Evolutionary conservation across 1,140 invertebrate genomes (phyloP).

Genomic region (Pseudomyrmex concolor): DNA sequence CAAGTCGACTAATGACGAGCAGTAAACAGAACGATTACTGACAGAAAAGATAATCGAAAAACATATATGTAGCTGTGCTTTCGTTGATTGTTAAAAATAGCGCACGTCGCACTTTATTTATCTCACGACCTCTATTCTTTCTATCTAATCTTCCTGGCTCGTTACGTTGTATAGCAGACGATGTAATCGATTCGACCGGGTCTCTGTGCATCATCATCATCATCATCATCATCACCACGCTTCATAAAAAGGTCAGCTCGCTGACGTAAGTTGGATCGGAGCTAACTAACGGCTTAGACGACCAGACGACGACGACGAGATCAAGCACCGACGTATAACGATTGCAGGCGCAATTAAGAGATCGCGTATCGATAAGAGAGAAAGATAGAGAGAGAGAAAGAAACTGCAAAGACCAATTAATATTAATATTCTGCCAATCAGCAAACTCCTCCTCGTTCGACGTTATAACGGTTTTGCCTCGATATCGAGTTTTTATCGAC

Average conservation of each 20-base stretch:
- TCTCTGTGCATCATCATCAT: conserved; percentile 36
- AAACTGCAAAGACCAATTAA: conserved; percentile 25
- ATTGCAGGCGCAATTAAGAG: conserved; percentile 41
- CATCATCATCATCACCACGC: conserved; percentile 27
- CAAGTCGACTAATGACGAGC: neutral
- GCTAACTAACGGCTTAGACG: conserved; percentile 41
- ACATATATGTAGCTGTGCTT: too few species aligned
- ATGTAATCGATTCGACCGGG: conserved; percentile 35
- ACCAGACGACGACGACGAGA: neutral
- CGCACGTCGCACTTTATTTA: neutral
- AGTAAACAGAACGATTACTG: neutral
- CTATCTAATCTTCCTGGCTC: conserved; percentile 39
- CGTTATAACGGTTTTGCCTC: conserved; percentile 5
- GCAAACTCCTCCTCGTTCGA: neutral
- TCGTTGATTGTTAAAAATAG: conserved; percentile 2
- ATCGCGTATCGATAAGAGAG: conserved; percentile 34
- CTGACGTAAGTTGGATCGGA: conserved; percentile 35
- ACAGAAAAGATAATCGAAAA: too few species aligned
- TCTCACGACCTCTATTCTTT: neutral
- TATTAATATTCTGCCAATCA: conserved; percentile 43
- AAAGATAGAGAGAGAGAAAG: too few species aligned
- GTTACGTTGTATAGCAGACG: neutral
- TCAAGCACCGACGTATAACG: neutral
- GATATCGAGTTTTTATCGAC: conserved; percentile 5
- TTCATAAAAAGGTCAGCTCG: conserved; percentile 46